phyloP scores from a whole-genome alignment of 1,140 invertebrate species.

The Chrysomallon squamiferum region DNA sequence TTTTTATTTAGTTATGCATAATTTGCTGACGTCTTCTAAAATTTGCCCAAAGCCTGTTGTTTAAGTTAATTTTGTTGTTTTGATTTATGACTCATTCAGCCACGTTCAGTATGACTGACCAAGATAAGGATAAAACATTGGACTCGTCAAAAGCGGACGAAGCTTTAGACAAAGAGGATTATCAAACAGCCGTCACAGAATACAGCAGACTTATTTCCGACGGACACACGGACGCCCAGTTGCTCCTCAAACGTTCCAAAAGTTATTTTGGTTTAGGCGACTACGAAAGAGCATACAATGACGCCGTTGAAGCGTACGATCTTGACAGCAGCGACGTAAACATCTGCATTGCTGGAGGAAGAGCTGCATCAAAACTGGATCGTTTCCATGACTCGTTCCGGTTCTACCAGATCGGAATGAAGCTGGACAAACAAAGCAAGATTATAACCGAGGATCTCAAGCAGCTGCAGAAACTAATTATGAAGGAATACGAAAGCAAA shows the following conservation, averaged over 20 bases:
- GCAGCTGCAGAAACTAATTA: constrained; percentile 31
- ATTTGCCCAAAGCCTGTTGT: no score
- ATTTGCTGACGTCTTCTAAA: no score
- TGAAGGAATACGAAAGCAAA: constrained; percentile 31
- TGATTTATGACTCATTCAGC: no score
- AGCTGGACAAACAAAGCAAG: constrained; percentile 32
- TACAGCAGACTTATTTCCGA: constrained; percentile 7
- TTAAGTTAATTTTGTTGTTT: no score
- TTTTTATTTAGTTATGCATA: no score
- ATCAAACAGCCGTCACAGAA: no score
- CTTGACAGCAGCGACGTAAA: constrained; percentile 17
- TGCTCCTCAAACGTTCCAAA: background rate
- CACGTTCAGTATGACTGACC: no score
- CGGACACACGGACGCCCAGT: background rate
- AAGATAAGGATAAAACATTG: no score
- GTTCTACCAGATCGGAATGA: constrained; percentile 34
- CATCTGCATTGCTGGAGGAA: constrained; percentile 25
- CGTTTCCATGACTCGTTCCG: constrained; percentile 32
- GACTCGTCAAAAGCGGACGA: background rate
- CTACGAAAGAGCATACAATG: constrained; percentile 15
- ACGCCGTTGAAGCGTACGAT: constrained; percentile 23
- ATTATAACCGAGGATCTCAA: constrained; percentile 34
- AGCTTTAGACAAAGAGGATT: background rate
- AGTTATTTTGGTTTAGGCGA: background rate
- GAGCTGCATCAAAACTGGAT: constrained; percentile 19